phyloP scores from a whole-genome alignment of 2,797 vertebrate genomes.

The Amblyraja radiata region DNA sequence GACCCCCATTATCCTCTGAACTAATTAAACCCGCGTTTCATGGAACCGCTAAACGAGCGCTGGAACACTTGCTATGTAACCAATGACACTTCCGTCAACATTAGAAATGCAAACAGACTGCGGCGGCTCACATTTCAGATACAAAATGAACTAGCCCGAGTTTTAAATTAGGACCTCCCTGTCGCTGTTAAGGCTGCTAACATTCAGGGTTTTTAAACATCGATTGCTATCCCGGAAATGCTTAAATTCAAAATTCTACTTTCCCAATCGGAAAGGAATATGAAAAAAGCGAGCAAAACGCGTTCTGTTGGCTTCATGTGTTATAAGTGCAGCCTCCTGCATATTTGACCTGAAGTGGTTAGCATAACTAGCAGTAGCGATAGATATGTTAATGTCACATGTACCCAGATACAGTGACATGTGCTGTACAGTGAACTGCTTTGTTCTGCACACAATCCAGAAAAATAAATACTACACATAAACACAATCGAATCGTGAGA shows the following conservation, averaged over 20 bases:
- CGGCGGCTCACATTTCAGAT: background rate
- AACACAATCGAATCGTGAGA: too few relatives aligned
- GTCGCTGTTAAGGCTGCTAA: too few relatives aligned
- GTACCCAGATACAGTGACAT: too few relatives aligned
- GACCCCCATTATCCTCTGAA: background rate
- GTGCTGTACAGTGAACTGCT: too few relatives aligned
- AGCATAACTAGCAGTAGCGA: background rate
- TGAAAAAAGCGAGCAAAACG: too few relatives aligned
- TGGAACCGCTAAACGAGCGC: background rate
- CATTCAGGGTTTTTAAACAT: background rate
- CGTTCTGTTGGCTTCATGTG: too few relatives aligned
- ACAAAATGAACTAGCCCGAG: background rate
- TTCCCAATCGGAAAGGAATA: background rate
- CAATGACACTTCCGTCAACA: background rate
- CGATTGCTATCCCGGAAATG: background rate
- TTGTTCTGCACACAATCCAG: too few relatives aligned
- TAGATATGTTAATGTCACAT: too few relatives aligned
- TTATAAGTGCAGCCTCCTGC: too few relatives aligned
- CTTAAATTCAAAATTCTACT: background rate
- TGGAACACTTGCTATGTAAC: background rate
- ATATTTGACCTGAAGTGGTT: background rate
- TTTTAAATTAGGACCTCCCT: background rate
- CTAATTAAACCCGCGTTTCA: background rate
- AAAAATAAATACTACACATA: too few relatives aligned
- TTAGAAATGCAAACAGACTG: background rate